phyloP scores from a whole-genome alignment of 2,888 invertebrate species.

The Sinodicranocentrus sp. region DNA sequence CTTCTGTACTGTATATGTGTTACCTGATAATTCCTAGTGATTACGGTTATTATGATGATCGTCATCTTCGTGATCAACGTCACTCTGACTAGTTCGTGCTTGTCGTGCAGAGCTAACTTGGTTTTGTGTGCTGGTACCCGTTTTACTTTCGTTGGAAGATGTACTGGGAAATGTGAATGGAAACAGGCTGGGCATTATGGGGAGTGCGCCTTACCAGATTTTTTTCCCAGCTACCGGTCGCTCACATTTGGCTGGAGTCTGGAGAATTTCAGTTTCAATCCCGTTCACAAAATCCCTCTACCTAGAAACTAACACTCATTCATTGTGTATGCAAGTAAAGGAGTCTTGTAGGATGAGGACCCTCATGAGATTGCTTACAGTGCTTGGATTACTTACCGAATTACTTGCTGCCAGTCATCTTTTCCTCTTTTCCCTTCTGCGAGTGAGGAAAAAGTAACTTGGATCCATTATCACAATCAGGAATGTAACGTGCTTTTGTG shows the following conservation, averaged over 20 bases:
- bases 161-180: no score
- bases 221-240: constrained; percentile 26
- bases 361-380: constrained; percentile 40
- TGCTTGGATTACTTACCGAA: constrained; percentile 52
- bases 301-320: no score
- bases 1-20: background rate
- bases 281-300: constrained; percentile 23
- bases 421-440: background rate
- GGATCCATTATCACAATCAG: constrained; percentile 50
- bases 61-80: constrained; percentile 50
- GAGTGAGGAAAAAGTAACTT: constrained; percentile 41
- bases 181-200: no score
- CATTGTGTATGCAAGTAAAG: constrained; percentile 13
- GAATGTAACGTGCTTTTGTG: background rate
- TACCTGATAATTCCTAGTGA: constrained; percentile 54
- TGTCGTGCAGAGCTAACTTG: constrained; percentile 51
- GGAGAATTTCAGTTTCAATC: constrained; percentile 51
- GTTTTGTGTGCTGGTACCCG: constrained; percentile 37
- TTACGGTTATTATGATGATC: constrained; percentile 28
- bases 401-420: constrained; percentile 50
- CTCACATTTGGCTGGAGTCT: constrained; percentile 23
- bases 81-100: constrained; percentile 57
- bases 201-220: no score
- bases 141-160: no score
- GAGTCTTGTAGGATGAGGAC: background rate